Evolutionary conservation across 2,888 invertebrate species (phyloP).

Genomic region (Phortica magna): DNA sequence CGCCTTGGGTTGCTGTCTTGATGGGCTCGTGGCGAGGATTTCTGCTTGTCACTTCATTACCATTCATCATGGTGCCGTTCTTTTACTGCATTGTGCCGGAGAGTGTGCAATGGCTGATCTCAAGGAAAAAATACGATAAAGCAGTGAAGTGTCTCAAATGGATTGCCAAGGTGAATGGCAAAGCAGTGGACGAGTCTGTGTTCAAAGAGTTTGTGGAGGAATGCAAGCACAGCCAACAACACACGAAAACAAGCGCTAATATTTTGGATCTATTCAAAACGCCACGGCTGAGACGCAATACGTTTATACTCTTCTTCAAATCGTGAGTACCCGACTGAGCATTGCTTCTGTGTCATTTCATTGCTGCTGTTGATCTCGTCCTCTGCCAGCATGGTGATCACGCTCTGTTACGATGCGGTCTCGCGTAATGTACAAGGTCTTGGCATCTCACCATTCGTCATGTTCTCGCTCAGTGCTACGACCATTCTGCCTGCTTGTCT

Average conservation of each 20-base stretch:
- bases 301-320: slow-evolving; percentile 80
- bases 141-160: slow-evolving; percentile 79
- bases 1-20: slow-evolving; percentile 79
- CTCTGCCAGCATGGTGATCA: slow-evolving; percentile 80
- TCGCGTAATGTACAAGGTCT: slow-evolving; percentile 81
- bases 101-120: slow-evolving; percentile 82
- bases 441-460: slow-evolving; percentile 80
- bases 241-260: slow-evolving; percentile 66
- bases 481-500: slow-evolving; percentile 81
- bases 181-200: slow-evolving; percentile 73
- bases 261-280: slow-evolving; percentile 80
- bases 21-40: slow-evolving; percentile 79
- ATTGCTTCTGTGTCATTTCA: not conserved
- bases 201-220: slow-evolving; percentile 68
- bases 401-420: slow-evolving; percentile 81
- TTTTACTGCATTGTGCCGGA: slow-evolving; percentile 81
- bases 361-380: slow-evolving; percentile 17
- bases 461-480: slow-evolving; percentile 80
- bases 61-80: slow-evolving; percentile 78
- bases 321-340: slow-evolving; percentile 78
- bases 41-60: slow-evolving; percentile 79
- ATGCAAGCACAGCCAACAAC: slow-evolving; percentile 61
- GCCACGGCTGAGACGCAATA: slow-evolving; percentile 79
- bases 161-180: slow-evolving; percentile 80
- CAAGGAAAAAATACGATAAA: slow-evolving; percentile 79